A percentile compares a stretch with the other conserved stretches of the same genome.
phyloP scores from a whole-genome alignment of 2,888 invertebrate species.

The Aethes cnicana region DNA sequence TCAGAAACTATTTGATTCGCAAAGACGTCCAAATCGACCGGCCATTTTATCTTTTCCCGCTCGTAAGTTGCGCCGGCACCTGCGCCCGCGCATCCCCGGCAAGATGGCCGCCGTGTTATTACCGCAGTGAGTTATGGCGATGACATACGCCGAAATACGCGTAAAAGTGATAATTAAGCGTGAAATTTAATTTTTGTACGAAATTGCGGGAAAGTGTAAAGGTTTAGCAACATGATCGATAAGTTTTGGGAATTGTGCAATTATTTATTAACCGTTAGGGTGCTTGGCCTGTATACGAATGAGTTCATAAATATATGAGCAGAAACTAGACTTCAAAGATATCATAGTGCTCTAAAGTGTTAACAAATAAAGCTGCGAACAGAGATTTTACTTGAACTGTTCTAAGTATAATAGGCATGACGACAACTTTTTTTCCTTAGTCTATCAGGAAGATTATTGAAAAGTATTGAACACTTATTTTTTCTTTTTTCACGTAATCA shows the following conservation, averaged over 20 bases:
- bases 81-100: conserved; percentile 62
- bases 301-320: too few relatives aligned
- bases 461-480: too few relatives aligned
- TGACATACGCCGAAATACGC: conserved; percentile 60
- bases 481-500: too few relatives aligned
- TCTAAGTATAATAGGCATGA: too few relatives aligned
- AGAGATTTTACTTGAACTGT: too few relatives aligned
- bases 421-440: too few relatives aligned
- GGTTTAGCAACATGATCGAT: conserved; percentile 27
- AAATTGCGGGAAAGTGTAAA: conserved; percentile 51
- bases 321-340: too few relatives aligned
- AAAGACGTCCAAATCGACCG: too few relatives aligned
- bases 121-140: conserved; percentile 73
- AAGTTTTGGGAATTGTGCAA: conserved; percentile 24
- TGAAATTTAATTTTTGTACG: conserved; percentile 70
- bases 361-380: too few relatives aligned
- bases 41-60: conserved; percentile 6
- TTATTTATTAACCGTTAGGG: conserved; percentile 15
- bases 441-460: too few relatives aligned
- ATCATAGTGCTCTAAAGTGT: too few relatives aligned
- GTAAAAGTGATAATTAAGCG: conserved; percentile 74
- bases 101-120: conserved; percentile 67
- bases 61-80: conserved; percentile 41
- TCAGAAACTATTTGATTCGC: too few relatives aligned
- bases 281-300: not conserved